Evolutionary conservation across 2,113 vertebrate species (phyloP), one percentile per base, ranked within the genome.

Genomic region (Proteles cristata): DNA sequence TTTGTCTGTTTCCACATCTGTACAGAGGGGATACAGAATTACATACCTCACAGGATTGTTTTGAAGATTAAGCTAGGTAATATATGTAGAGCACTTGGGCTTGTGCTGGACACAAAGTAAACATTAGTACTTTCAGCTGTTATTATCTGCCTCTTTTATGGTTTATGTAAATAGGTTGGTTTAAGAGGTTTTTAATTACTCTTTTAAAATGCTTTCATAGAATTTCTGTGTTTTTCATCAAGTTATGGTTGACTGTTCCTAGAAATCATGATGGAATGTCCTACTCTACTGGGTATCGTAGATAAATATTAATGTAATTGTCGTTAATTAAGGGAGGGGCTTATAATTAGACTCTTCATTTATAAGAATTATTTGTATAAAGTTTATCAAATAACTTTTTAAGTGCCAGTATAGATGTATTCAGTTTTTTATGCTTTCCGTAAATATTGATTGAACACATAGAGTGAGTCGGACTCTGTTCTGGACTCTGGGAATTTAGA

Each of bases 131-230:
- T 66, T 31, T 69, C 33, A 23, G 1, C 48, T 79, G 25, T 48
- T 55, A 43, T 50, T 55, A 28, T 33, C 3, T 87, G 21, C 50
- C 48, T 66, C 21, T 71, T 61, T 65, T 39, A 74, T 50, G 4
- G 77, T 88, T 69, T 65, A 79, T 68, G 48, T 77, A 26, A 77
- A 89, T 50, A 63, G 16, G 7, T 66, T 74, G 11, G 63, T 43
- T 92, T 53, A 77, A 84, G 71, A 88, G 31, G 43, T 83, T 94
- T 92, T 63, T 43, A 55, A 6, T 94, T 92, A 50, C 26, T 53
- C 61, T 79, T 91, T 92, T 77, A 61, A 77, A 92, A 65, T 71
- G 35, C 71, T 77, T 96, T 88, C 45, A 77, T 55, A 53, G 16
- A 35, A 65, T 69, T 84, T 88, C 12, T 45, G 11, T 63, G 45